Evolutionary conservation across 2,113 vertebrate species (phyloP), one percentile per base, ranked within the genome.

Genomic region (Pyxicephalus adspersus): DNA sequence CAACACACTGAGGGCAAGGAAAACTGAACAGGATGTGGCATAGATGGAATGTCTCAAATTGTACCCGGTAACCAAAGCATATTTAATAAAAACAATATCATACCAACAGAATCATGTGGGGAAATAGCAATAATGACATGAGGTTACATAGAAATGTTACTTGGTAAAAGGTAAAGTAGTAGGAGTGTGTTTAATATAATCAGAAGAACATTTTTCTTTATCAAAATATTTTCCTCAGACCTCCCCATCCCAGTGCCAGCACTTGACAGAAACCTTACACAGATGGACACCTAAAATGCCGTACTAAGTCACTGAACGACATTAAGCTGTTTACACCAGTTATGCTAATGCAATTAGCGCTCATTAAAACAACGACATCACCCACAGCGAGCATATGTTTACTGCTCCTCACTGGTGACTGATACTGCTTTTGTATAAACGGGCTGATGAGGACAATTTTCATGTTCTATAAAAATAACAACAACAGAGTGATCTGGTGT

Each of bases 271-370:
- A 90, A 87, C 86, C 86, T 90, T 87, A 89, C 34, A 88, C 83
- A 91, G 91, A 92, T 88, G 90, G 89, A 91, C 89, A 92, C 89
- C 91, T 89, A 87, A 90, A 89, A 92, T 91, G 91, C 91, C 89
- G 89, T 89, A 90, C 88, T 66, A 86, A 92, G 92, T 91, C 89
- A 87, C 91, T 88, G 92, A 92, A 90, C 89, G 88, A 86, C 89
- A 92, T 94, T 94, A 93, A 73, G 86, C 91, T 94, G 92, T 94
- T 94, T 94, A 94, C 93, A 92, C 90, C 94, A 91, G 93, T 94
- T 93, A 94, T 94, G 93, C 92, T 93, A 94, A 94, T 94, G 92
- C 91, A 94, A 94, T 94, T 94, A 93, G 88, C 84, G 86, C 90
- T 93, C 92, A 93, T 92, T 92, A 94, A 89, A 92, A 92, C 87